Evolutionary conservation across 2,113 vertebrate genomes (phyloP).

Genomic region (Crotophaga sulcirostris): DNA sequence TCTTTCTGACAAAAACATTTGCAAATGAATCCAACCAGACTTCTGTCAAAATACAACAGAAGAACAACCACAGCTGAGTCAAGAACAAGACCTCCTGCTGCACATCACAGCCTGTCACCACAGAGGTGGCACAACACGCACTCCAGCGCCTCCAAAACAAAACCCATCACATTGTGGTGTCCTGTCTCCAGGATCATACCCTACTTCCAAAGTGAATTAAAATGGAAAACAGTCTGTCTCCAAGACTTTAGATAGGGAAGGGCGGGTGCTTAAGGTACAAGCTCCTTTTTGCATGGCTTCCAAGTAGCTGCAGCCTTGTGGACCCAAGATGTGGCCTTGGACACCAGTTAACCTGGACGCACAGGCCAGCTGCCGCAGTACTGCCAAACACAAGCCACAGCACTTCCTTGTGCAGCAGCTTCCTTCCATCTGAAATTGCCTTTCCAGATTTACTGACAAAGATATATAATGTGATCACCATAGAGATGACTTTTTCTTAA

Average conservation of each 20-base stretch:
- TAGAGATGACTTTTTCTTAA: constrained; percentile 37
- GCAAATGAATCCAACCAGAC: background rate
- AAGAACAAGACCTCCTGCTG: background rate
- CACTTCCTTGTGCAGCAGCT: background rate
- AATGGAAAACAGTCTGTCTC: background rate
- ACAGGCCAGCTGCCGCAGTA: background rate
- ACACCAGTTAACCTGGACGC: background rate
- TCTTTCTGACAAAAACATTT: background rate
- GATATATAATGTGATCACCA: background rate
- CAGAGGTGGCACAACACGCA: background rate
- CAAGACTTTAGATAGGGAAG: rapidly evolving
- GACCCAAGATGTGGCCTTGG: background rate
- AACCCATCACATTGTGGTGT: rapidly evolving
- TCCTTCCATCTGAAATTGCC: background rate
- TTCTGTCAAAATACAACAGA: background rate
- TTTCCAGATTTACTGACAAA: background rate
- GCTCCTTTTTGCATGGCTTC: rapidly evolving
- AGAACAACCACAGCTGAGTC: background rate
- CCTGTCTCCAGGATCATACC: background rate
- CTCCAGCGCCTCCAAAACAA: background rate
- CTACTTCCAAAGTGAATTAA: rapidly evolving
- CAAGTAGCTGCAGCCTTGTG: background rate
- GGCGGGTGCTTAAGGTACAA: background rate
- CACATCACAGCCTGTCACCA: background rate
- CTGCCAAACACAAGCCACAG: background rate